Base-by-base conservation (phyloP, 2,888 invertebrate genomes). In the Mimumesa dahlbomi region DNA sequence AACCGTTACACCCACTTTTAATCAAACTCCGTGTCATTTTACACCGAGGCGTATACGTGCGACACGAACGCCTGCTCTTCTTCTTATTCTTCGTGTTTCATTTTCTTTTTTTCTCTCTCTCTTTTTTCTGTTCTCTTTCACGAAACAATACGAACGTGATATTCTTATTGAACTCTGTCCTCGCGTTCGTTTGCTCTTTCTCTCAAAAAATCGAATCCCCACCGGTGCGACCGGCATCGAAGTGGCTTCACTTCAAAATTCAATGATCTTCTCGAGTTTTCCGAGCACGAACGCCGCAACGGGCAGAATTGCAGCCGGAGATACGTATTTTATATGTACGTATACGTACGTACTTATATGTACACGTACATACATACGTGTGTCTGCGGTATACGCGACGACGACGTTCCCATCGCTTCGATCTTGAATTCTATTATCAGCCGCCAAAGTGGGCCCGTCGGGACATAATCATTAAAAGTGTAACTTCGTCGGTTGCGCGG, bases 201-300 rank as follows among this genome's bases (percentile, higher is more conserved):
- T 16, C n/a, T 18, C 16, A 13, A 69, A n/a, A n/a, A 69, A 48
- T 64, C 56, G 68, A 65, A 68, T 65, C 7, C 66, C 63, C 49
- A 42, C 53, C 25, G 53, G 31, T 52, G 59, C 13, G 31, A 11
- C 31, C 14, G 13, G 21, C 22, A 25, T 16, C 7, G 0, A 42
- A 49, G 49, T 54, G 38, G 56, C n/a, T 43, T 36, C 61, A 38
- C 73, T 69, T 62, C 45, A 59, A 42, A 66, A 71, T 69, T 71
- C 76, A 62, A 71, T 62, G 61, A 73, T 78, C 73, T 59, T 29
- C 63, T 71, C 59, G 50, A 54, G 73, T 61, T 79, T 73, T 68
- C 73, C 65, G 29, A 18, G 63, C 65, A 62, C 73, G 68, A 74
- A 56, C 67, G 34, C 16, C 54, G n/a, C n/a, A n/a, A n/a, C 18